Conservation (phyloP, 2,888 invertebrate genomes). For the Microplitis deprimator region DNA sequence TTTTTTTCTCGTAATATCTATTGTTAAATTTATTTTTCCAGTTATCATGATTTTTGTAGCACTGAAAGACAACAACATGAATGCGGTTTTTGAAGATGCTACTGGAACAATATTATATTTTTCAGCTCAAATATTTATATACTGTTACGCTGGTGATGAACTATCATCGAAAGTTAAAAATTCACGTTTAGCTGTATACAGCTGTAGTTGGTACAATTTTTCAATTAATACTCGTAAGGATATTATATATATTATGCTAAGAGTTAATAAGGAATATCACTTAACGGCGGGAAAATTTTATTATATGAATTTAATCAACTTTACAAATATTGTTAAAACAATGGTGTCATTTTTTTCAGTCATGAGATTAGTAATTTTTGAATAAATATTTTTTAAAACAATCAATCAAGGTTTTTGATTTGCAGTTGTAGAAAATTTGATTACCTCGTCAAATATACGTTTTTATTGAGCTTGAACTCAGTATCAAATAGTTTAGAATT, state of each 20-base stretch:
- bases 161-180: slow-evolving; percentile 19
- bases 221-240: slow-evolving; percentile 22
- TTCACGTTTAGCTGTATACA: slow-evolving; percentile 24
- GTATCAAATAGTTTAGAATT: too few species aligned
- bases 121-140: slow-evolving; percentile 18
- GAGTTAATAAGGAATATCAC: slow-evolving; percentile 17
- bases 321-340: slow-evolving; percentile 26
- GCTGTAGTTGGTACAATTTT: slow-evolving; percentile 37
- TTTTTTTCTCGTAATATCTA: too few species aligned
- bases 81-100: neutral
- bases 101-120: neutral
- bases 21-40: neutral
- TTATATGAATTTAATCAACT: slow-evolving; percentile 31
- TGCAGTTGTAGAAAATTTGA: neutral
- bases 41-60: neutral
- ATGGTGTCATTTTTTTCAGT: slow-evolving; percentile 37
- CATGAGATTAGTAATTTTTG: slow-evolving; percentile 27
- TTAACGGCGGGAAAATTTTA: slow-evolving; percentile 36
- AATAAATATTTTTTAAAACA: neutral
- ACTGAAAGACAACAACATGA: neutral
- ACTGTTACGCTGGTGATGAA: slow-evolving; percentile 32
- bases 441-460: too few species aligned
- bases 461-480: too few species aligned
- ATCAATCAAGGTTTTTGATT: neutral
- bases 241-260: slow-evolving; percentile 30